Evolutionary conservation across 2,888 invertebrate genomes (phyloP).

Genomic region (Netelia inedita): DNA sequence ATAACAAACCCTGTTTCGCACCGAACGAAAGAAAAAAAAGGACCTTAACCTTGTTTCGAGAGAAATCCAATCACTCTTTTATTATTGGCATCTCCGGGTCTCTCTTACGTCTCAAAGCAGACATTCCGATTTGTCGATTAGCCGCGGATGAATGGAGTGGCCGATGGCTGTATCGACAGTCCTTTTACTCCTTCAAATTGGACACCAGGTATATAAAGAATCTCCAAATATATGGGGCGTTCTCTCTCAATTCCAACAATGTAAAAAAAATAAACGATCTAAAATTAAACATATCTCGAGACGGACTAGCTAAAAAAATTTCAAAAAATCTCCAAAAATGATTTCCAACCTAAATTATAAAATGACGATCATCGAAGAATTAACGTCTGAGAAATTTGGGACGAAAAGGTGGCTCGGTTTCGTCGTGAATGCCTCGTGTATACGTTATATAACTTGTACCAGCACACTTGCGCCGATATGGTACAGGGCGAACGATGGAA

Average conservation of each 20-base stretch:
- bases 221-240: no score
- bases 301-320: no score
- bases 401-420: no score
- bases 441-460: neutral
- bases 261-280: no score
- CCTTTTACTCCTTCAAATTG: neutral
- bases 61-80: constrained; percentile 24
- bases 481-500: constrained; percentile 20
- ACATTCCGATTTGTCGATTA: constrained; percentile 31
- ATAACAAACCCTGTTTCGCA: constrained; percentile 9
- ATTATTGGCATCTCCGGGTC: constrained; percentile 38
- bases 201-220: neutral
- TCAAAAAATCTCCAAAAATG: no score
- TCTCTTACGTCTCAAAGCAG: constrained; percentile 21
- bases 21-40: constrained; percentile 4
- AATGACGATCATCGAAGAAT: no score
- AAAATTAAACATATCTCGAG: no score
- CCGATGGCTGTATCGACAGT: constrained; percentile 5
- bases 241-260: no score
- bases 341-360: no score
- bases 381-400: no score
- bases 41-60: neutral
- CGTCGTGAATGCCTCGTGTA: neutral
- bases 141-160: neutral
- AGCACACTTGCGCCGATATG: neutral